Evolutionary conservation across 2,797 vertebrate species (phyloP).

Genomic region (Gambelia wislizenii): DNA sequence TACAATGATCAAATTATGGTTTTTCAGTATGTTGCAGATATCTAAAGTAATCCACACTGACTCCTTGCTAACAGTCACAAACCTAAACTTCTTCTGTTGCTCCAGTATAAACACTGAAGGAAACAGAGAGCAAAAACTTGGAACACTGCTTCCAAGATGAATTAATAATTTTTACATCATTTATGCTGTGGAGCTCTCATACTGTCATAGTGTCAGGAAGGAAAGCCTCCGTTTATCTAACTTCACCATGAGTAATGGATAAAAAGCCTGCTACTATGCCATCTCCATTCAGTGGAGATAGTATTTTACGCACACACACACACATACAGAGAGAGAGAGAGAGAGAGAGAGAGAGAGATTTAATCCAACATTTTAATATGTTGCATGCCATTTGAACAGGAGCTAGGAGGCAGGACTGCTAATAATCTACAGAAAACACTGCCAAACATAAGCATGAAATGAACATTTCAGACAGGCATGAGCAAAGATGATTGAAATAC

Average conservation of each 20-base stretch:
- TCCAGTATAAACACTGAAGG: background rate
- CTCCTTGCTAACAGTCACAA: background rate
- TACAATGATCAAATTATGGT: no score
- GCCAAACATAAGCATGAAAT: background rate
- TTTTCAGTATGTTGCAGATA: no score
- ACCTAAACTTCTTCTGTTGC: background rate
- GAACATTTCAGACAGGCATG: background rate
- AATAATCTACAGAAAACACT: slow-evolving; percentile 10
- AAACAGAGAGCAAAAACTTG: background rate
- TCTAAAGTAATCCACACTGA: background rate
- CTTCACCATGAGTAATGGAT: background rate
- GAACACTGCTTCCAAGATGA: background rate
- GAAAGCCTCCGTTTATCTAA: background rate
- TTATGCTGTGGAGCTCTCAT: background rate
- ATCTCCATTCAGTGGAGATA: background rate
- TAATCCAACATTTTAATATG: background rate
- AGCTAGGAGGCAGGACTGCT: background rate
- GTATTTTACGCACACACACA: background rate
- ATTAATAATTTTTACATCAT: background rate
- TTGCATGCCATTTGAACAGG: background rate
- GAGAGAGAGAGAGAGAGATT: background rate
- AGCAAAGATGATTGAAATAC: slow-evolving; percentile 13
- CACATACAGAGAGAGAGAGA: no score
- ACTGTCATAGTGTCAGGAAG: background rate
- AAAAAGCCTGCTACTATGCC: background rate